These are phyloP conservation scores for Andrena trimmerana DNA, from an alignment of 2,888 invertebrate genomes.

Conservation along the genomic window DNA sequence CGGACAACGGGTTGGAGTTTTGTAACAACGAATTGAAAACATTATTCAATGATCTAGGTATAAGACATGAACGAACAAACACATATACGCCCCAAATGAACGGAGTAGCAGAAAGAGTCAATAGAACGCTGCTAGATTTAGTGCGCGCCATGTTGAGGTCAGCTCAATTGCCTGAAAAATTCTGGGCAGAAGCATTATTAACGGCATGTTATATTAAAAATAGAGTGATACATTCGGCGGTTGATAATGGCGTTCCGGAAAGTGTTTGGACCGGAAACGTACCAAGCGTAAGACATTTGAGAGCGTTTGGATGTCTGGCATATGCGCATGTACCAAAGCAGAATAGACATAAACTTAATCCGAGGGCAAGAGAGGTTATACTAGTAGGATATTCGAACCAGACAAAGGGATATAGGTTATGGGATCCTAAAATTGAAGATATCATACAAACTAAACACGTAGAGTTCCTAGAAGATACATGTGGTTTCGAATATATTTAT, in stretches of 20 bases:
- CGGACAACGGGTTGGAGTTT: too few relatives aligned
- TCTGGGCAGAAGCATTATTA: constrained; percentile 4
- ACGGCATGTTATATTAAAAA: constrained; percentile 11
- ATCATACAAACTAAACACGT: constrained; percentile 32
- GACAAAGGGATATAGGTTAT: constrained; percentile 33
- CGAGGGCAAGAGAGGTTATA: constrained; percentile 11
- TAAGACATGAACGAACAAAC: constrained; percentile 13
- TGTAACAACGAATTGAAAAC: not conserved
- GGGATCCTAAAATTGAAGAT: constrained; percentile 21
- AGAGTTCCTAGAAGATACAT: constrained; percentile 26
- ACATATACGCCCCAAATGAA: not conserved
- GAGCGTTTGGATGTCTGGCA: constrained; percentile 2
- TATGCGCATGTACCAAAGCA: not conserved
- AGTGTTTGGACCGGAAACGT: constrained; percentile 1
- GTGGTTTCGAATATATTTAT: constrained; percentile 33
- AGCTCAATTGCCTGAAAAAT: not conserved
- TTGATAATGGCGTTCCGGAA: not conserved
- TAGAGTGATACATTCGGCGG: not conserved
- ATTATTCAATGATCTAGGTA: constrained; percentile 3
- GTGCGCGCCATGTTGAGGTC: not conserved
- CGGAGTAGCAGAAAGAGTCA: not conserved
- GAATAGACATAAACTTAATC: not conserved
- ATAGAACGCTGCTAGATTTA: not conserved
- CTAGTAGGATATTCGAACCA: constrained; percentile 11
- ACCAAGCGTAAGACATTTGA: constrained; percentile 7